Evolutionary conservation across 2,113 vertebrate genomes (phyloP).

Genomic region (Mormoops blainvillei): DNA sequence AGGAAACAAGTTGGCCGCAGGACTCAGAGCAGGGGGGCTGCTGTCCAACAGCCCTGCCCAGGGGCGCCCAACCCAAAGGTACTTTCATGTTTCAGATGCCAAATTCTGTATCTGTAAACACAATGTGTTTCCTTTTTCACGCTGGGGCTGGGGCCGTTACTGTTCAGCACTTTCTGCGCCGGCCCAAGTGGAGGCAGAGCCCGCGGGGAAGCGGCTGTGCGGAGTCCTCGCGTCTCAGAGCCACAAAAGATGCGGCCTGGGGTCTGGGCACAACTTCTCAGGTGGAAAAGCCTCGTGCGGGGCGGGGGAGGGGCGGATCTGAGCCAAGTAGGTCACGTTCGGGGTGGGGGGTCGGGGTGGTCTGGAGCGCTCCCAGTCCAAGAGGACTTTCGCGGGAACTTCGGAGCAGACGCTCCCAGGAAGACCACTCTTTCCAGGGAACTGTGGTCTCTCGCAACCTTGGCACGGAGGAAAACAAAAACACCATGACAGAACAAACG

Average conservation of each 20-base stretch:
- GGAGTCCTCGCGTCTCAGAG: not conserved
- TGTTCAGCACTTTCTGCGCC: constrained; percentile 35
- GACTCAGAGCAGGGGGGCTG: not conserved
- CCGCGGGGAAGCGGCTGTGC: not conserved
- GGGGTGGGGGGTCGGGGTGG: no score
- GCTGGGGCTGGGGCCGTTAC: constrained; percentile 34
- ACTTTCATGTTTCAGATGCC: constrained; percentile 51
- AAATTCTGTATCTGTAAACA: constrained; percentile 71
- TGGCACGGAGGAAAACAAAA: not conserved
- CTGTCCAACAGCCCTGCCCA: constrained; percentile 42
- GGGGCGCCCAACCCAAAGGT: constrained; percentile 49
- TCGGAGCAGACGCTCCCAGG: not conserved
- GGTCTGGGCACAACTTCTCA: not conserved
- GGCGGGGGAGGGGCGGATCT: no score
- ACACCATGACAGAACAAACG: not conserved
- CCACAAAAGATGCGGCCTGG: not conserved
- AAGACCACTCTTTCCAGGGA: not conserved
- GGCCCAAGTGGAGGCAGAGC: not conserved
- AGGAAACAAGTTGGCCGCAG: constrained; percentile 43
- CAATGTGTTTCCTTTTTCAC: constrained; percentile 75
- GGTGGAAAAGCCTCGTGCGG: not conserved
- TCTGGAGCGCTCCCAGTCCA: not conserved
- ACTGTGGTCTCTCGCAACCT: not conserved
- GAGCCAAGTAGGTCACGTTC: not conserved
- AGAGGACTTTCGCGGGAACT: not conserved